Conservation (phyloP, 92 coral and sea anemone species). For the Bergia sp. region DNA sequence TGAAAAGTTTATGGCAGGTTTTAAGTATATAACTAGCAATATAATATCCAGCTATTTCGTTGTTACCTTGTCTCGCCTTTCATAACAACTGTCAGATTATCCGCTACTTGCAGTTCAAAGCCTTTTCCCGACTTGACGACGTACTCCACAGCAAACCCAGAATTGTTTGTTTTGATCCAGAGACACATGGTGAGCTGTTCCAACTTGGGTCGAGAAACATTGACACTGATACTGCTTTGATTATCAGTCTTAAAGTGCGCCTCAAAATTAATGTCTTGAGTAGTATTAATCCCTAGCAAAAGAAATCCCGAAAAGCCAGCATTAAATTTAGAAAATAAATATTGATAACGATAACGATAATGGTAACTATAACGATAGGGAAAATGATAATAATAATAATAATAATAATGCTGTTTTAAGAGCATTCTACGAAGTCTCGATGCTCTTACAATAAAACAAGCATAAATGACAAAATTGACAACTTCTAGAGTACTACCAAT, state of each 20-base stretch:
- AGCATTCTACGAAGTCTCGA: too few species aligned
- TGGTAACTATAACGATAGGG: not conserved
- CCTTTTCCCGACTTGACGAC: not conserved
- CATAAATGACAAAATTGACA: too few species aligned
- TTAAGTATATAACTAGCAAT: too few species aligned
- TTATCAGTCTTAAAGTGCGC: not conserved
- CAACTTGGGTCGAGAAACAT: not conserved
- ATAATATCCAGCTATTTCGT: not conserved
- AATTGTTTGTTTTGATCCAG: conserved; percentile 19
- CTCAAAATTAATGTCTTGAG: not conserved
- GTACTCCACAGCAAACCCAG: conserved; percentile 7
- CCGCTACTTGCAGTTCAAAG: not conserved
- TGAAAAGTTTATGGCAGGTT: too few species aligned
- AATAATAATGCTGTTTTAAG: too few species aligned
- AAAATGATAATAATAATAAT: not conserved
- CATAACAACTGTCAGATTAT: not conserved
- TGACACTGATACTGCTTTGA: not conserved
- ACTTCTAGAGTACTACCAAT: too few species aligned
- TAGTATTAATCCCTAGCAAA: not conserved
- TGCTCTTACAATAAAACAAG: too few species aligned
- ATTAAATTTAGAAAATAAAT: not conserved
- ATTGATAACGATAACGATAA: not conserved
- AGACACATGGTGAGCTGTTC: conserved; percentile 6
- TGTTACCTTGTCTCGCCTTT: conserved; percentile 24
- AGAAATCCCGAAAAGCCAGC: not conserved